Base-by-base conservation (phyloP, 1,140 invertebrate species). In the Nebria ingens region DNA sequence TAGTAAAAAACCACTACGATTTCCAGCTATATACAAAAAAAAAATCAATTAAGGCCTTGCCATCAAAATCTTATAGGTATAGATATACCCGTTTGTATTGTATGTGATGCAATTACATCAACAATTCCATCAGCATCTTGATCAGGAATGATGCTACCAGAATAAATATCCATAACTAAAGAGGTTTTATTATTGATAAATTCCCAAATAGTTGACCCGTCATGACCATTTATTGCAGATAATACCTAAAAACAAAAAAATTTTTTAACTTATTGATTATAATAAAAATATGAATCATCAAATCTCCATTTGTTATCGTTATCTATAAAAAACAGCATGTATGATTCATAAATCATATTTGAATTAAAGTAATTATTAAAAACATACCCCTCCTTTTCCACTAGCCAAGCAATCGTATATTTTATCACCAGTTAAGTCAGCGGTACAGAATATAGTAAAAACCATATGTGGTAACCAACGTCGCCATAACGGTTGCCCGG, bases 401-500 rank as follows among this genome's bases (percentile, higher is more conserved):
- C 81, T 81, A 40, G 79, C 78, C 19, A 91, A 66, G 67, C 89
- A 92, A 66, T 92, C 89, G 19, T 77, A 76, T 21, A 81, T 68
- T 11, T 76, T 76, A 71, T 93, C 89, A 12, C 66, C 64, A 62
- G 85, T 86, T 1, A 92, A 62, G 70, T 92, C 89, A 12, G 74
- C 70, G 29, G 78, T 77, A 70, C 90, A 92, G 62, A 87, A 85
- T 9, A 91, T 62, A 1, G 80, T 83, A 67, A 85, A 88, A 21
- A 92, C 74, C 61, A 87, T 84, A 65, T 88, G 84, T 55, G 76
- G 70, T 6, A 81, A 76, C 81, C 86, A 90, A 56, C 82, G 79
- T 11, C 79, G 79, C 89, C 89, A 93, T 13, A 92, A 53, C n/a
- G 80, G 79, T 42, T 77, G 70, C 1, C 89, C 89, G 52, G 77